phyloP scores from a whole-genome alignment of 2,113 vertebrate species.

The Pimephales promelas region DNA sequence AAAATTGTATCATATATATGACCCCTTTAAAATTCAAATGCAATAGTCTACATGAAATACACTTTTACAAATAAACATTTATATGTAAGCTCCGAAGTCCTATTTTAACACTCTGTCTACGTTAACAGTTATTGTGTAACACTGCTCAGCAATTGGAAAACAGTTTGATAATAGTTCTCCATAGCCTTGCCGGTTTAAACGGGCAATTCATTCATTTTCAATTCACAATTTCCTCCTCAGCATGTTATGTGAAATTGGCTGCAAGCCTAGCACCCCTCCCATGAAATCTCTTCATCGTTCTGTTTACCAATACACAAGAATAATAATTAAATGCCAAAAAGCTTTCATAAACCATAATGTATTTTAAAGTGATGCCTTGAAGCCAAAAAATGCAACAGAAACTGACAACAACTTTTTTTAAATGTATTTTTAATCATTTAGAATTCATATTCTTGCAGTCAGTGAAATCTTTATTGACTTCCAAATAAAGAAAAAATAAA shows the following conservation, averaged over 20 bases:
- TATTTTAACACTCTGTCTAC: background rate
- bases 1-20: background rate
- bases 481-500: too few relatives aligned
- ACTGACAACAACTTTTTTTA: background rate
- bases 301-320: background rate
- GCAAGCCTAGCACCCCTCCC: background rate
- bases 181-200: background rate
- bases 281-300: background rate
- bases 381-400: constrained; percentile 13
- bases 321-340: constrained; percentile 19
- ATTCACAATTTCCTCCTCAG: background rate
- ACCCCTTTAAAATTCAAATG: background rate
- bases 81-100: background rate
- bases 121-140: background rate
- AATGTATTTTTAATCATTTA: too few relatives aligned
- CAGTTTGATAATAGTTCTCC: background rate
- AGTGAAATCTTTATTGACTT: too few relatives aligned
- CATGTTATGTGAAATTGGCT: background rate
- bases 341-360: background rate
- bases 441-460: too few relatives aligned
- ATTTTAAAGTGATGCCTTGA: constrained; percentile 10
- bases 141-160: background rate
- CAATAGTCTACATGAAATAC: constrained; percentile 1
- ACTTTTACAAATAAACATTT: background rate
- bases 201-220: background rate